Percentiles rank a stretch among this genome's conserved stretches.
Evolutionary conservation across 2,888 invertebrate genomes (phyloP).

Genomic region (Mesorhabditis spiculigera): DNA sequence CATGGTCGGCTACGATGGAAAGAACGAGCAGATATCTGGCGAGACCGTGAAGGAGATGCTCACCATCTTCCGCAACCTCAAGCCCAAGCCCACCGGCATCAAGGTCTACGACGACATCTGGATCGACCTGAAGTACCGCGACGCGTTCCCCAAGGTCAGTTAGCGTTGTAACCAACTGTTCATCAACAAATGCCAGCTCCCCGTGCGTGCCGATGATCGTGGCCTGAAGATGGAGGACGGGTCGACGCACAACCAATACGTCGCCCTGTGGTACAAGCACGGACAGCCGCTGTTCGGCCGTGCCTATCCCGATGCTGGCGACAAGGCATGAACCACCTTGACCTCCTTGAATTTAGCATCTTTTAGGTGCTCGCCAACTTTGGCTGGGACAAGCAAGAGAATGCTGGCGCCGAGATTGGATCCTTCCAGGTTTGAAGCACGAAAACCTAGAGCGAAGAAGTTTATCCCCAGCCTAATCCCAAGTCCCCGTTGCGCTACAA

Average conservation of each 20-base stretch:
- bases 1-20: constrained; percentile 30
- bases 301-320: constrained; percentile 30
- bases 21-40: constrained; percentile 32
- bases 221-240: constrained; percentile 14
- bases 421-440: constrained; percentile 29
- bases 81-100: constrained; percentile 38
- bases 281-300: constrained; percentile 44
- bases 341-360: neutral
- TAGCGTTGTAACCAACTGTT: too few relatives aligned
- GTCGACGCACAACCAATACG: constrained; percentile 20
- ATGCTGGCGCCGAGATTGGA: constrained; percentile 42
- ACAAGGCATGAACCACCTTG: constrained; percentile 20
- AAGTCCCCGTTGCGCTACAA: too few relatives aligned
- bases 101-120: constrained; percentile 43
- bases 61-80: constrained; percentile 40
- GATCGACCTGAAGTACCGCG: constrained; percentile 38
- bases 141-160: constrained; percentile 26
- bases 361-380: constrained; percentile 28
- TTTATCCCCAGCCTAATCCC: too few relatives aligned
- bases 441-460: too few relatives aligned
- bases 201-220: constrained; percentile 16
- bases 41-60: constrained; percentile 30
- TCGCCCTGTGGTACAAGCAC: constrained; percentile 48
- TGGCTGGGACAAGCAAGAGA: constrained; percentile 41
- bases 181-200: too few relatives aligned